Conservation (phyloP, 2,113 vertebrate species). For the Cricetomys ansorgei region DNA sequence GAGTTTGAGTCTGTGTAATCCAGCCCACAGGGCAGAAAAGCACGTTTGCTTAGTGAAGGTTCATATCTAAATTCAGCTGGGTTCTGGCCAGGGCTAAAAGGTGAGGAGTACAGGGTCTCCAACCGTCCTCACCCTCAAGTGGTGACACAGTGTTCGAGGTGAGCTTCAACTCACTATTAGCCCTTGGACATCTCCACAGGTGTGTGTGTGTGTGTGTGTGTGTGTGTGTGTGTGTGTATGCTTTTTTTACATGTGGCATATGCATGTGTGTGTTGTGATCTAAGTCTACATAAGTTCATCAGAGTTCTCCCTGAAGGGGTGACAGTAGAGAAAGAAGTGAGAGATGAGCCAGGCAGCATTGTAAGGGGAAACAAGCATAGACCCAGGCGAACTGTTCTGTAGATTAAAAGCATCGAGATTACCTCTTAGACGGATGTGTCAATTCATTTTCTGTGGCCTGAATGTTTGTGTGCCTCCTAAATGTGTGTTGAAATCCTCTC, state of each 20-base stretch:
- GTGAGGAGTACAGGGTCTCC: too few relatives aligned
- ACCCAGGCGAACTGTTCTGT: not conserved
- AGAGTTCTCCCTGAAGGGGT: not conserved
- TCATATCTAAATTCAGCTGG: too few relatives aligned
- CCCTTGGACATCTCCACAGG: too few relatives aligned
- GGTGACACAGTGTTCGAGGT: too few relatives aligned
- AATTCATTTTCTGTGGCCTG: not conserved
- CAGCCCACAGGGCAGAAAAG: too few relatives aligned
- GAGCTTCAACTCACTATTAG: too few relatives aligned
- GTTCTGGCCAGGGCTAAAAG: too few relatives aligned
- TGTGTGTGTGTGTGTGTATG: not conserved
- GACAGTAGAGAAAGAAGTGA: not conserved
- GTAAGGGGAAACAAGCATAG: not conserved
- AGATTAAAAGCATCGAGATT: not conserved
- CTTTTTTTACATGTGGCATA: not conserved
- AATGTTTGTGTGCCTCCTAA: not conserved
- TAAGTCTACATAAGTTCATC: not conserved
- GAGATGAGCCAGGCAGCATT: not conserved
- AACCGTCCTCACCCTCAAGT: too few relatives aligned
- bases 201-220: too few relatives aligned
- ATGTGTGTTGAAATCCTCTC: not conserved
- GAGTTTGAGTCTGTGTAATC: too few relatives aligned
- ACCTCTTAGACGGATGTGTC: not conserved
- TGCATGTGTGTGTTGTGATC: not conserved
- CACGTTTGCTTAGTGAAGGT: too few relatives aligned